Base-by-base conservation (phyloP, 1,140 invertebrate genomes). In the Wiebesia pumilae region DNA sequence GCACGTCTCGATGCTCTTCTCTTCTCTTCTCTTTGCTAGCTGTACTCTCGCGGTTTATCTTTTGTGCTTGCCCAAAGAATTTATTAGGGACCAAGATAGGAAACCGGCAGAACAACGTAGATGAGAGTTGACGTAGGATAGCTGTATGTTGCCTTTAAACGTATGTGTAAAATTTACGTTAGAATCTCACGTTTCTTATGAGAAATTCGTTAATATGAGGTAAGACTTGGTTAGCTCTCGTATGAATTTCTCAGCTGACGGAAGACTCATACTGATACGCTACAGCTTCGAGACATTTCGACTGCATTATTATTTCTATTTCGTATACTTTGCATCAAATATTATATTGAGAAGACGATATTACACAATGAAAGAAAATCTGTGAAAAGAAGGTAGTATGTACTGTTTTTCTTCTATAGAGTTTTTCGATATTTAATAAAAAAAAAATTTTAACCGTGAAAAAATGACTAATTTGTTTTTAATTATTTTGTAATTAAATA, bases 1-100 rank as follows among this genome's bases (percentile, higher is more conserved):
- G 83, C 77, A 80, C 83, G 83, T 69, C 83, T 84, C 83, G 83
- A 33, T 78, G 83, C 83, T 81, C n/a, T 35, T 82, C 81, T 82
- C 81, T 33, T 40, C 43, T 35, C 67, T 54, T 10, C n/a, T 54
- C 77, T 54, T 54, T 35, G 47, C 77, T 54, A 6, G 78, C 33
- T 80, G 51, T 12, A 54, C 54, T 38, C 47, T 38, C 47, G 69
- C 14, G 73, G 83, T 84, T 84, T 65, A 84, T 84, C 83, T 67
- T 84, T 84, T 84, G 73, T 43, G 73, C 35, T 65, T 43, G 83
- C 19, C 73, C 40, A 67, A 84, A 84, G 73, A 84, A 78, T 78
- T 84, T 65, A 84, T 84, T 51, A 78, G 38, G 51, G 71, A 54
- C 40, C 38, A 21, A 62, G 67, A 71, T 47, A 27, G 40, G 65